Evolutionary conservation across 2,113 vertebrate genomes (phyloP).

Genomic region (Phodopus roborovskii): DNA sequence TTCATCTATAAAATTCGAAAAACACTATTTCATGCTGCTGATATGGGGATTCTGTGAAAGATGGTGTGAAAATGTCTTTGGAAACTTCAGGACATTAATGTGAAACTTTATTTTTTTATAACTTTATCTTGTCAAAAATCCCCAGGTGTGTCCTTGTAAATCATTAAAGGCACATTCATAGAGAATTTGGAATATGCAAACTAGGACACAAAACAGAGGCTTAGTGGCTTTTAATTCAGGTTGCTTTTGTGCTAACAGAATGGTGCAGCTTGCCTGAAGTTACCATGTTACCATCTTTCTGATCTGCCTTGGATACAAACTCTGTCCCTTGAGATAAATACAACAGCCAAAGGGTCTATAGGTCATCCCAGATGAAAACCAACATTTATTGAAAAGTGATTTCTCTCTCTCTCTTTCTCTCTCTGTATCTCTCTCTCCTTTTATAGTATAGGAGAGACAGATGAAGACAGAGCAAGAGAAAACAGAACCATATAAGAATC

Average conservation of each 20-base stretch:
- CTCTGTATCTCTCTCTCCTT: background rate
- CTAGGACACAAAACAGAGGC: background rate
- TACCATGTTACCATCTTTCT: background rate
- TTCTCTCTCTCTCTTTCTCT: background rate
- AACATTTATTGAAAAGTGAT: conserved; percentile 64
- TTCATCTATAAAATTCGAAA: conserved; percentile 25
- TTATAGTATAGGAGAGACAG: background rate
- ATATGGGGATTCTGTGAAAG: background rate
- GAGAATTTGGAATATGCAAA: background rate
- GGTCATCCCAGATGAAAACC: conserved; percentile 57
- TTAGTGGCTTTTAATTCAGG: background rate
- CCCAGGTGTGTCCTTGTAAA: background rate
- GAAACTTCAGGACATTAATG: background rate
- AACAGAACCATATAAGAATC: background rate
- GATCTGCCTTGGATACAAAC: conserved; percentile 25
- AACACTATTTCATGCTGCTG: background rate
- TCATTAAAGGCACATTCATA: background rate
- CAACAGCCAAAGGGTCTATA: background rate
- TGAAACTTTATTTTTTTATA: conserved; percentile 17
- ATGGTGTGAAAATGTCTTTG: background rate
- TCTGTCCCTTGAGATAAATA: conserved; percentile 52
- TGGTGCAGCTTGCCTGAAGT: background rate
- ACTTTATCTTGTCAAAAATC: conserved; percentile 40
- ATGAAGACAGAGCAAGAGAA: conserved; percentile 39
- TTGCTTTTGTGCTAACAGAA: background rate